These are phyloP conservation scores for Elaphurus davidianus DNA, from an alignment of 2,113 vertebrate genomes.

Conservation along the genomic window DNA sequence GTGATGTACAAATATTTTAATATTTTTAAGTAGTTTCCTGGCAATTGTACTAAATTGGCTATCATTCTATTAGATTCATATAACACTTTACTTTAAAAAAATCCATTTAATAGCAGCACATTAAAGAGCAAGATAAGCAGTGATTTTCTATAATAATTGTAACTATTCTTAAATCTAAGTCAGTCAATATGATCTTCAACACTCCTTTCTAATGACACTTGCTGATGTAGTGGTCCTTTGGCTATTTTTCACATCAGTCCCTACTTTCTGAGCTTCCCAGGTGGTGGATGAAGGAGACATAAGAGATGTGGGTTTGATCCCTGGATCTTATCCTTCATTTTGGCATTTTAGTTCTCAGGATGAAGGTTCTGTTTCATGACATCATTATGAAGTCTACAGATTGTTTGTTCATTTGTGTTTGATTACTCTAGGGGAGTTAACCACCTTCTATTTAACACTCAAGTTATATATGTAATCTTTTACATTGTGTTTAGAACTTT, in stretches of 20 bases:
- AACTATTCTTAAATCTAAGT: conserved; percentile 67
- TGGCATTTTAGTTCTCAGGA: conserved; percentile 3
- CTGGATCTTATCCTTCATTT: conserved; percentile 7
- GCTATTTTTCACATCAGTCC: not conserved
- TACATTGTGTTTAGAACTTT: not conserved
- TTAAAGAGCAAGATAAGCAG: conserved; percentile 51
- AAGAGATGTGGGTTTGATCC: not conserved
- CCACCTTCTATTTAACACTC: conserved; percentile 32
- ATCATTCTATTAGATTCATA: conserved; percentile 41
- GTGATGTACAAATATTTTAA: not conserved
- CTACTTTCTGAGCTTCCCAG: not conserved
- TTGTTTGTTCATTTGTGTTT: not conserved
- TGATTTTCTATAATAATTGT: conserved; percentile 65
- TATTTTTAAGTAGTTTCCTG: conserved; percentile 25
- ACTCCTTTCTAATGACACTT: conserved; percentile 54
- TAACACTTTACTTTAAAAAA: conserved; percentile 62
- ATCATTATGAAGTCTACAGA: conserved; percentile 16
- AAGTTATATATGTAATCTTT: not conserved
- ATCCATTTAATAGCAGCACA: conserved; percentile 20
- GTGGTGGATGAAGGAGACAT: not conserved
- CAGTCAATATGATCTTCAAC: conserved; percentile 64
- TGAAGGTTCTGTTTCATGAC: not conserved
- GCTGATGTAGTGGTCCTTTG: not conserved
- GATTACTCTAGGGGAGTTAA: not conserved
- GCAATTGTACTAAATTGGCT: conserved; percentile 39